Conservation (phyloP, 2,888 invertebrate genomes). For the Liopterus haemorrhoidalis region DNA sequence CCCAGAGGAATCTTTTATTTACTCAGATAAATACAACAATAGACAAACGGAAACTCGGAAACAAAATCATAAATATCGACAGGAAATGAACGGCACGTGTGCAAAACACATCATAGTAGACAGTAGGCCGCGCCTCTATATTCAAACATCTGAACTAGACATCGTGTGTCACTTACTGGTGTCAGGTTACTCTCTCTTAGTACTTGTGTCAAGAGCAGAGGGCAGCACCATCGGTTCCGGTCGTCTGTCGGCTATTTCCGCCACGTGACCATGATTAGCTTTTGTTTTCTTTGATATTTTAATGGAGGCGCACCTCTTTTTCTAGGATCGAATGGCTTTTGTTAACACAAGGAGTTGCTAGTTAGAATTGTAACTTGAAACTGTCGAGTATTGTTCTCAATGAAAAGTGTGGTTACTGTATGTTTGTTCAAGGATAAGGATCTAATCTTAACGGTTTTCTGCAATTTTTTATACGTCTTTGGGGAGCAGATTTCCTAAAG, state of each 20-base stretch:
- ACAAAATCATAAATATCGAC: conserved; percentile 5
- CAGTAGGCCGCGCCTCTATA: conserved; percentile 19
- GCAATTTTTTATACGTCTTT: no score
- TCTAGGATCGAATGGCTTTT: no score
- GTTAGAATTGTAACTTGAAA: no score
- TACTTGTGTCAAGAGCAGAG: conserved; percentile 13
- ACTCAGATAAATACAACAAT: conserved; percentile 8
- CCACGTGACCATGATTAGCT: conserved; percentile 18
- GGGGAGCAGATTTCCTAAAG: no score
- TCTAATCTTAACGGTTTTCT: no score
- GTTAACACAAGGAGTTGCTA: no score
- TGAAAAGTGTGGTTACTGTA: no score
- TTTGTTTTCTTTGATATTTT: conserved; percentile 19
- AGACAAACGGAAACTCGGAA: conserved; percentile 1
- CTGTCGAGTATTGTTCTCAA: no score
- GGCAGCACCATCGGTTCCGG: conserved; percentile 14
- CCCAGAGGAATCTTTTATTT: no score
- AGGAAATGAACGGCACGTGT: conserved; percentile 21
- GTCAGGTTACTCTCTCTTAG: conserved; percentile 2
- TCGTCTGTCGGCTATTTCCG: conserved; percentile 13
- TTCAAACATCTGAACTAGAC: conserved; percentile 9
- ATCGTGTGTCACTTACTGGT: background rate
- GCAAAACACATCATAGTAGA: conserved; percentile 14
- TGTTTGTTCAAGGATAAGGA: no score
- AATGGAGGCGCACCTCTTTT: conserved; percentile 14